Evolutionary conservation across 1,140 invertebrate species (phyloP).

Genomic region (Diuraphis noxia): DNA sequence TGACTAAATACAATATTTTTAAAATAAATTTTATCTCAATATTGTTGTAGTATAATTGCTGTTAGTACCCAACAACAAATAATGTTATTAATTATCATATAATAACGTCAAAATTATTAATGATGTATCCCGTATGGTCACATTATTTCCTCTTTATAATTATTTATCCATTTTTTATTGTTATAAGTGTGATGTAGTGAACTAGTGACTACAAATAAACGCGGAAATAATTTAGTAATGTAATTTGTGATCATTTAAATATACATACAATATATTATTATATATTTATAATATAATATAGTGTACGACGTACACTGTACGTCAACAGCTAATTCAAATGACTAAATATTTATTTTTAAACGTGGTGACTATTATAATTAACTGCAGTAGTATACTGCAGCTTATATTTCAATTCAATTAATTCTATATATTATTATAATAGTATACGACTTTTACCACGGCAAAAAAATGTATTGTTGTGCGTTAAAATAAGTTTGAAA

Average conservation of each 20-base stretch:
- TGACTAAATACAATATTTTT: too few relatives aligned
- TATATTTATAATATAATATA: background rate
- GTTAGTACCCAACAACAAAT: background rate
- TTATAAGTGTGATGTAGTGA: too few relatives aligned
- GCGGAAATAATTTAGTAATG: background rate
- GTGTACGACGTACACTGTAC: background rate
- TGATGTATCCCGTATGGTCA: background rate
- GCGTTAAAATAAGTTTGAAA: background rate
- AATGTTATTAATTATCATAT: background rate
- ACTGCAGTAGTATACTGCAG: background rate
- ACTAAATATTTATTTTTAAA: background rate
- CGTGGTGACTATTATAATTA: background rate
- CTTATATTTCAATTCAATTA: background rate
- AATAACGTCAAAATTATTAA: background rate
- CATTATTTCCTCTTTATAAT: background rate
- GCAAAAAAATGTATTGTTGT: background rate
- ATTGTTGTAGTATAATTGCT: too few relatives aligned
- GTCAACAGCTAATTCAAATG: background rate
- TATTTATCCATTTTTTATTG: background rate
- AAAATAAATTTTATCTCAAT: too few relatives aligned
- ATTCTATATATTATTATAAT: background rate
- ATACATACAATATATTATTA: too few relatives aligned
- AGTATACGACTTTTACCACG: too few relatives aligned
- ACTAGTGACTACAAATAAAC: background rate
- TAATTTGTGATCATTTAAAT: background rate